phyloP scores from a whole-genome alignment of 1,140 invertebrate species.

The Drosophila miranda region DNA sequence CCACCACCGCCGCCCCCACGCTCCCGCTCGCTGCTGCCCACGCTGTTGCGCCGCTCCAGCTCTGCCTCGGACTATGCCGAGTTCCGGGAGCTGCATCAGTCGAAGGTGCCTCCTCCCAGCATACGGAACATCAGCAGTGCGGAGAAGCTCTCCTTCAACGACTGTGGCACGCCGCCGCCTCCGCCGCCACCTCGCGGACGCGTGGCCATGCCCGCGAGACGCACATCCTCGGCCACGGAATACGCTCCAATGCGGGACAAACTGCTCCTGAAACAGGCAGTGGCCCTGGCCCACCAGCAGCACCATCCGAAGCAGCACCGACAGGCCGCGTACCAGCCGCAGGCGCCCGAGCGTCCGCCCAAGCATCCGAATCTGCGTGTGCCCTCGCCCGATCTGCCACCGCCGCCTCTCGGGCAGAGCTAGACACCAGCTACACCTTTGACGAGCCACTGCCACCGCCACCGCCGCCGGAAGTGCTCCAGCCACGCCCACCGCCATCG shows the following conservation, averaged over 20 bases:
- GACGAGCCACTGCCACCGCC: constrained; percentile 90
- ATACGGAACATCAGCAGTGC: constrained; percentile 73
- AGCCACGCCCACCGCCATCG: constrained; percentile 61
- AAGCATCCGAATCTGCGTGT: constrained; percentile 89
- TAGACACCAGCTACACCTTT: constrained; percentile 84
- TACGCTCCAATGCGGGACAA: constrained; percentile 78
- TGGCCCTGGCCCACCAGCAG: constrained; percentile 73
- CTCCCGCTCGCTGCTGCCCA: constrained; percentile 83
- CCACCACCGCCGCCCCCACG: constrained; percentile 85
- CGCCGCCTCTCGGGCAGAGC: constrained; percentile 86
- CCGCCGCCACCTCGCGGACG: constrained; percentile 81
- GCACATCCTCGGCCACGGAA: constrained; percentile 77
- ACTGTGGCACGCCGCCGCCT: constrained; percentile 78
- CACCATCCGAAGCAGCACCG: constrained; percentile 77
- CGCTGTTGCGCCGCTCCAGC: constrained; percentile 85
- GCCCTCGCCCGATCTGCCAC: constrained; percentile 89
- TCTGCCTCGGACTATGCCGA: constrained; percentile 88
- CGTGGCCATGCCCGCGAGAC: constrained; percentile 64
- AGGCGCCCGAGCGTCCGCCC: constrained; percentile 87
- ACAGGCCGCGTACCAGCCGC: neutral
- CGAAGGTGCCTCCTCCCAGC: constrained; percentile 55
- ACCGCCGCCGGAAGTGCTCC: constrained; percentile 84
- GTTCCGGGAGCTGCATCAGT: constrained; percentile 78
- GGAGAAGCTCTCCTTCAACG: constrained; percentile 77
- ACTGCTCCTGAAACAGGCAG: constrained; percentile 69